These are phyloP conservation scores for Chunga burmeisteri DNA, from an alignment of 2,113 vertebrate genomes.

Conservation along the genomic window DNA sequence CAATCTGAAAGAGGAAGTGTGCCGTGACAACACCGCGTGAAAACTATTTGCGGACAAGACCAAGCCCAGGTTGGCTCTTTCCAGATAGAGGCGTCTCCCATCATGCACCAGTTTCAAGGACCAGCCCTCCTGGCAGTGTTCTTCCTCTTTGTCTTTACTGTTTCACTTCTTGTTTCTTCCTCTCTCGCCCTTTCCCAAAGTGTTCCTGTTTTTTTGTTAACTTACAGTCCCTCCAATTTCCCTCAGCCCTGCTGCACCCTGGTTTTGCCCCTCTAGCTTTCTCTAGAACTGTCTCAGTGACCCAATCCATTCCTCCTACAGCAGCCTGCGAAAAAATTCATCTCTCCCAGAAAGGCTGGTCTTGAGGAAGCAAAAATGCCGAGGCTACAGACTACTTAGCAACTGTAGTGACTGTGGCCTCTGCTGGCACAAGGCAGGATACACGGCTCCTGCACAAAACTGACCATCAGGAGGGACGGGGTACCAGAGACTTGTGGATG, in stretches of 20 bases:
- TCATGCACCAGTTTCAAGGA: neutral
- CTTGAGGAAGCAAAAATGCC: neutral
- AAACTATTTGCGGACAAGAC: neutral
- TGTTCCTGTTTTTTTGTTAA: neutral
- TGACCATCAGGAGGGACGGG: neutral
- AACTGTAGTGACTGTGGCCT: neutral
- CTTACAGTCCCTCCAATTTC: neutral
- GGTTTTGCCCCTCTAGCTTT: neutral
- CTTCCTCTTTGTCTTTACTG: neutral
- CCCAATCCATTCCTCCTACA: neutral
- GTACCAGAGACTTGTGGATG: neutral
- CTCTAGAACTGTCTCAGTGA: neutral
- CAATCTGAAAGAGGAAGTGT: neutral
- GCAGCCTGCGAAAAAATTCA: neutral
- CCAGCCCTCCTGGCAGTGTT: neutral
- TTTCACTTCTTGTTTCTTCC: constrained; percentile 19
- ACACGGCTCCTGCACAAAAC: neutral
- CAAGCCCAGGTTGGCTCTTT: neutral
- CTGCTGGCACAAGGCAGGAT: neutral
- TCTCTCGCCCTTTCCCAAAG: neutral
- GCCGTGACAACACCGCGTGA: neutral
- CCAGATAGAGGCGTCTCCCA: neutral
- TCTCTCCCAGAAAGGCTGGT: neutral
- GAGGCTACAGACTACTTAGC: neutral
- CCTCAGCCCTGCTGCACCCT: neutral